These are phyloP conservation scores for Sarcophaga subvicina DNA, from an alignment of 2,888 invertebrate species.

Conservation along the genomic window DNA sequence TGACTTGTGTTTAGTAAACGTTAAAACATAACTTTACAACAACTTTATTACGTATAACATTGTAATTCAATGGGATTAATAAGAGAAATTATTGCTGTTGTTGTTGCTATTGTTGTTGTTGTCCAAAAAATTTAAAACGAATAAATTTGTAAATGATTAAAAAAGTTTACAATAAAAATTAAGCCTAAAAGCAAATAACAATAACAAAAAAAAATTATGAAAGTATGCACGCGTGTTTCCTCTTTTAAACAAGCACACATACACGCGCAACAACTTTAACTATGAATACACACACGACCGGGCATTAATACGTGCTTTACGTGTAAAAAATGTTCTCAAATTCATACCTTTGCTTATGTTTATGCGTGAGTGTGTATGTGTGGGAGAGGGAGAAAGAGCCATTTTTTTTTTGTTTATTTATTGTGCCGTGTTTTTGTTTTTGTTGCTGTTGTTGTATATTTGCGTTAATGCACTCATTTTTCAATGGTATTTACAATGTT, in stretches of 20 bases:
- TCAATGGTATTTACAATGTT: conserved; percentile 16
- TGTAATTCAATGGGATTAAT: neutral
- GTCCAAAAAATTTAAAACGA: neutral
- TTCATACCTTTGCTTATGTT: neutral
- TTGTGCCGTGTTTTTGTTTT: neutral
- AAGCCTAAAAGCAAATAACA: neutral
- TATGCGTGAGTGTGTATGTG: neutral
- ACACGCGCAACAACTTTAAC: neutral
- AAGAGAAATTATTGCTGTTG: neutral
- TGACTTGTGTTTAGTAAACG: no score
- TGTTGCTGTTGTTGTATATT: neutral
- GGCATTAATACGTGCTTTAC: neutral
- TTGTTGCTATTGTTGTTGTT: neutral
- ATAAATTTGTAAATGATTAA: neutral
- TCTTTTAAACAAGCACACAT: neutral
- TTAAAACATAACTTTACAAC: no score
- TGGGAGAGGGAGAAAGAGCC: neutral
- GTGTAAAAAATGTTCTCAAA: neutral
- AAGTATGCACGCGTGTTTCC: neutral
- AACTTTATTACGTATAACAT: neutral
- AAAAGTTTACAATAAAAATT: neutral
- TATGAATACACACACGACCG: neutral
- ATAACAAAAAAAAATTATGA: neutral
- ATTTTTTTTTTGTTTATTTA: neutral
- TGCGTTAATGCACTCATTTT: neutral